Percentiles rank a stretch among this genome's conserved stretches.
Conservation (phyloP, 2,888 invertebrate species). For the Drosophila incognita region DNA sequence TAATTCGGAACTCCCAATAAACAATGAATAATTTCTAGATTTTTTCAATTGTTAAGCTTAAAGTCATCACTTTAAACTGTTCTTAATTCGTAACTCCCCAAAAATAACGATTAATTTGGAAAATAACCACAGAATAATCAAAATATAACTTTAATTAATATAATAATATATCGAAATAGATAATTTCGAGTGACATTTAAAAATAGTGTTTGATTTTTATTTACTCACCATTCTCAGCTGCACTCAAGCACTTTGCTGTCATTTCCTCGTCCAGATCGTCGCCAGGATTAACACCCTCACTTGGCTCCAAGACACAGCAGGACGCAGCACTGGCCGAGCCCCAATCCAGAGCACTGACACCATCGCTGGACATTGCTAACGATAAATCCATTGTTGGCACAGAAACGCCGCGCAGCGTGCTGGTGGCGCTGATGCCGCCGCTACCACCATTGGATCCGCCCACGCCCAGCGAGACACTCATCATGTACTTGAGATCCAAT, state of each 20-base stretch:
- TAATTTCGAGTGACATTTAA: neutral
- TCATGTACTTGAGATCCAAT: conserved; percentile 77
- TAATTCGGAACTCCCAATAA: neutral
- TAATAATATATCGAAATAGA: neutral
- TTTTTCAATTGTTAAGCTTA: neutral
- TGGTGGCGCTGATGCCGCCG: conserved; percentile 57
- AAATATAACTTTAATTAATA: neutral
- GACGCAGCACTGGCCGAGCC: conserved; percentile 57
- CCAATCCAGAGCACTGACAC: conserved; percentile 72
- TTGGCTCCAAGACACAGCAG: conserved; percentile 62
- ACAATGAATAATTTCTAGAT: neutral
- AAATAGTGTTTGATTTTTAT: neutral
- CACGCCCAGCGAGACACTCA: conserved; percentile 62
- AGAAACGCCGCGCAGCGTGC: conserved; percentile 65
- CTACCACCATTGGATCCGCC: conserved; percentile 38
- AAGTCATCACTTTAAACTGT: neutral
- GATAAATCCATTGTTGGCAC: conserved; percentile 79
- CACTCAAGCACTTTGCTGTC: conserved; percentile 80
- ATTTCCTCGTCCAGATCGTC: conserved; percentile 83
- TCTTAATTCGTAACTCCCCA: neutral
- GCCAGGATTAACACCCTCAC: conserved; percentile 63
- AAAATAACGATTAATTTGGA: neutral
- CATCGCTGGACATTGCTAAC: conserved; percentile 65
- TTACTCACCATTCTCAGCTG: conserved; percentile 83
- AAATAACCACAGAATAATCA: neutral